Conservation (phyloP, 2,113 vertebrate species). For the Pampusana beccarii region DNA sequence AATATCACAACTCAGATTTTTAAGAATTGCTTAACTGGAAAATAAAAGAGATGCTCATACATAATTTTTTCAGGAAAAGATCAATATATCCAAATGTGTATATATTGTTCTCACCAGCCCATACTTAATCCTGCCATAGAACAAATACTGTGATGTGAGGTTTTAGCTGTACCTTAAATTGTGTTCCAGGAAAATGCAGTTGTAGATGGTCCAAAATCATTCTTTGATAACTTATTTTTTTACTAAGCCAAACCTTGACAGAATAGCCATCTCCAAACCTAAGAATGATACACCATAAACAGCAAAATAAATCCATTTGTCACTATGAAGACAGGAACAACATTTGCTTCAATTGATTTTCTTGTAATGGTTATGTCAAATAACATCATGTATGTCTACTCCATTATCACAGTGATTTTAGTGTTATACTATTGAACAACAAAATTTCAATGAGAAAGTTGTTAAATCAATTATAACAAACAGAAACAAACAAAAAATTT, state of each 20-base stretch:
- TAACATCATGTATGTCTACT: background rate
- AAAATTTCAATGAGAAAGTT: background rate
- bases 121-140: background rate
- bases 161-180: slow-evolving; percentile 65
- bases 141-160: background rate
- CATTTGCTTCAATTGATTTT: background rate
- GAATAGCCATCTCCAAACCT: slow-evolving; percentile 73
- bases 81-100: background rate
- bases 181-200: slow-evolving; percentile 60
- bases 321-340: background rate
- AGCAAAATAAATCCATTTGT: background rate
- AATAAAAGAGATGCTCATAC: background rate
- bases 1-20: background rate
- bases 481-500: background rate
- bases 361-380: background rate
- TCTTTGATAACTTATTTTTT: background rate
- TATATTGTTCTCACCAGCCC: background rate
- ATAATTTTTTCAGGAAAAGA: background rate
- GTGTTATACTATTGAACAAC: background rate
- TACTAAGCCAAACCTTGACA: slow-evolving; percentile 69
- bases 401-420: background rate
- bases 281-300: background rate
- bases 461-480: background rate
- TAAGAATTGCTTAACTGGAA: background rate
- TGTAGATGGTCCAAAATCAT: slow-evolving; percentile 62